phyloP scores from a whole-genome alignment of 2,113 vertebrate species.

The Gasterosteus aculeatus region DNA sequence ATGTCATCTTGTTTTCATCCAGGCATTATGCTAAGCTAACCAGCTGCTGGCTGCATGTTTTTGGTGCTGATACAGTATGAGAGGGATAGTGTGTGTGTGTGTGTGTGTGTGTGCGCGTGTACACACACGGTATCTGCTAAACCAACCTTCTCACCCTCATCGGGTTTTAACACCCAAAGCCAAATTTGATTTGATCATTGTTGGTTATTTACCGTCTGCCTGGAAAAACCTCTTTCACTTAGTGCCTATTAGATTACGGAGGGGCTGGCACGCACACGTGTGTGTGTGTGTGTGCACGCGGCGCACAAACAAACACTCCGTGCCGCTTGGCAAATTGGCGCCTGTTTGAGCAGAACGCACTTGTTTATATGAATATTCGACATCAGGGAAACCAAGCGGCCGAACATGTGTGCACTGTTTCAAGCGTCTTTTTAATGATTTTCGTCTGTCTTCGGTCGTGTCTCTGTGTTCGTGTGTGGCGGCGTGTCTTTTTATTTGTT shows the following conservation, averaged over 20 bases:
- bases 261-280: conserved; percentile 14
- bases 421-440: conserved; percentile 60
- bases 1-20: background rate
- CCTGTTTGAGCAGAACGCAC: conserved; percentile 46
- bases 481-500: background rate
- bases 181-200: conserved; percentile 11
- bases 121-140: background rate
- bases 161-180: conserved; percentile 14
- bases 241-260: conserved; percentile 63
- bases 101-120: too few relatives aligned
- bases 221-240: conserved; percentile 50
- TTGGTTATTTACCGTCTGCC: conserved; percentile 47
- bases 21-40: too few relatives aligned
- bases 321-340: conserved; percentile 64
- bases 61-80: too few relatives aligned
- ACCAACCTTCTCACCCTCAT: background rate
- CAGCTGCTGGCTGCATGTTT: too few relatives aligned
- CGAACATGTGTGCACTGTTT: conserved; percentile 55
- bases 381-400: conserved; percentile 60
- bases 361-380: conserved; percentile 66
- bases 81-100: too few relatives aligned
- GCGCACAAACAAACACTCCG: conserved; percentile 73
- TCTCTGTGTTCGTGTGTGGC: background rate
- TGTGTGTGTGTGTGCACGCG: conserved; percentile 49
- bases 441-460: background rate